Evolutionary conservation across 2,797 vertebrate species (phyloP), one percentile per base, ranked within the genome.

Genomic region (Leptodactylus fallax): DNA sequence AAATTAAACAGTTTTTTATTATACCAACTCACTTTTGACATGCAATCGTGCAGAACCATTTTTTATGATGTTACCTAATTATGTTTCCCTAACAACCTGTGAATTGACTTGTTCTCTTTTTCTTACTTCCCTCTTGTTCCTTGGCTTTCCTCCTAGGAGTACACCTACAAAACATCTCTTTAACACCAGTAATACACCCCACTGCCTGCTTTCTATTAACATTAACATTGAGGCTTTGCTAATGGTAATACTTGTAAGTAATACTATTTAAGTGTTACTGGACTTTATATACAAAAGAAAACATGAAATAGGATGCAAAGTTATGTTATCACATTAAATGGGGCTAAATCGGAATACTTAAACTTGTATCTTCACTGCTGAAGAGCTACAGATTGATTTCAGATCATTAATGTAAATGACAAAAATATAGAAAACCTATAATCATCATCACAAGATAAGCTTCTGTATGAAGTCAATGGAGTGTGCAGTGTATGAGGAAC

Each of bases 31-130:
- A 89, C 80, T 83, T 86, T 87, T 79, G 88, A 89, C 88, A 83
- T 87, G 88, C 88, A 89, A 86, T 89, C 88, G 81, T 79, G 88
- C 88, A 87, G 88, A 89, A 89, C 88, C 85, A 86, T 83, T 83
- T 89, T 88, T 89, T 89, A 89, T 89, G 88, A 89, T 89, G 80
- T 76, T 79, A 77, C 85, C 85, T 89, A 89, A 89, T 89, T 87
- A 89, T 83, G 84, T 89, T 89, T 87, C 81, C 79, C 55, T 89
- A 89, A 89, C 88, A 89, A 89, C 80, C 85, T 86, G 82, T 7
- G 79, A 89, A 45, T 79, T 79, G 67, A 83, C 85, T 69, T 83
- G 71, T 60, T 49, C 79, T 77, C 53, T 7, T 79, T 84, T 51
- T 76, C 36, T 71, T 65, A 72, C 23, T 27, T 51, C 13, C 21